Evolutionary conservation across 2,888 invertebrate genomes (phyloP), one percentile per base, ranked within the genome.

Genomic region (Yponomeuta cagnagella): DNA sequence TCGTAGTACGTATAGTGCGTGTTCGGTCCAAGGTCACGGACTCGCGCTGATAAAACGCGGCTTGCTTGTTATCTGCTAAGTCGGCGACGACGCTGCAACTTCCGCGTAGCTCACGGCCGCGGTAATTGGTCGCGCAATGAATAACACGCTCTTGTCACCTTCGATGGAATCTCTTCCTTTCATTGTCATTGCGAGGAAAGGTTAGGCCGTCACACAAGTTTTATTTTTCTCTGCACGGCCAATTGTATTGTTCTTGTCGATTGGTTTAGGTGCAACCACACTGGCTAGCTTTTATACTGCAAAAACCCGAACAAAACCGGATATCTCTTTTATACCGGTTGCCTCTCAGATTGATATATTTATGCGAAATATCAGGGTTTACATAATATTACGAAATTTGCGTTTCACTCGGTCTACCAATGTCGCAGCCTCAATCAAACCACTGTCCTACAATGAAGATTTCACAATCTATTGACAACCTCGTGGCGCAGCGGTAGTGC

Each of bases 101-200:
- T 92, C 90, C 92, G 90, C 83, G 82, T 89, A 79, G 72, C 82
- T 86, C 87, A 87, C 75, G 86, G 88, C 80, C 87, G 81, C 77
- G 31, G 52, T 81, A 80, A 80, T 80, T 81, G 81, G 77, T 15
- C 73, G 74, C 75, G 75, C 79, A 82, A 81, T 81, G 82, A 82
- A 81, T 81, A 81, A 82, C 76, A 52, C 12, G 52, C 48, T 10
- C 52, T 12, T 15, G 52, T 58, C 43, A 43, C 43, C 52, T 15
- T 58, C 52, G 15, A 12, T 58, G 15, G 52, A 15, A 58, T 64
- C 31, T 31, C 64, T 64, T 64, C 30, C 31, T 64, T 64, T 64
- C 64, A 64, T 30, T 64, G 64, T 31, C 64, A 31, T 64, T 23
- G 64, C 9, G 23, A 64, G 52, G 12, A 58, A 58, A 58, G 52